These are phyloP conservation scores for Botia kubotai DNA, from an alignment of 2,797 vertebrate species.

Conservation along the genomic window DNA sequence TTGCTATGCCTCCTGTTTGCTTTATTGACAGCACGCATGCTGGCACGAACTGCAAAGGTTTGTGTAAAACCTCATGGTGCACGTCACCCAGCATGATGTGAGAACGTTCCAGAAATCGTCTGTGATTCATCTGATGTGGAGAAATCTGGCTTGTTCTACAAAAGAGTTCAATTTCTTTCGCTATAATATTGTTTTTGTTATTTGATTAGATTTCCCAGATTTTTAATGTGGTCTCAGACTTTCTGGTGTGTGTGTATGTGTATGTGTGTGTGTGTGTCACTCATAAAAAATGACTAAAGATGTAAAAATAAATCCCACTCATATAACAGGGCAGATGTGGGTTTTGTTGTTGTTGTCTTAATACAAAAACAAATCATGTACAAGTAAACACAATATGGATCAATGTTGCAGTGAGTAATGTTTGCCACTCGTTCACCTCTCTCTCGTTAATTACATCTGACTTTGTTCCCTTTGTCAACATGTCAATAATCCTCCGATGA, in stretches of 20 bases:
- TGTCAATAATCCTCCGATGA: slow-evolving; percentile 11
- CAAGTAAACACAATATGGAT: neutral
- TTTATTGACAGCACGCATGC: neutral
- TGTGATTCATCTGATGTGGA: no score
- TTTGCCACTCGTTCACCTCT: neutral
- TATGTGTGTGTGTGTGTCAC: neutral
- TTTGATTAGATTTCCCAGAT: no score
- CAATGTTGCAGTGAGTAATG: neutral
- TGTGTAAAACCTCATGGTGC: no score
- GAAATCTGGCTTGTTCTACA: no score
- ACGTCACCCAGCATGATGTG: no score
- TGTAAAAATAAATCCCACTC: neutral
- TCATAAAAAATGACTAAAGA: neutral
- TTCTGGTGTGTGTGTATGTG: neutral
- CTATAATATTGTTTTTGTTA: no score
- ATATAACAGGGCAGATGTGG: neutral
- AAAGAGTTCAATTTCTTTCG: no score
- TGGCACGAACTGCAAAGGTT: no score
- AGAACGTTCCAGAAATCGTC: no score
- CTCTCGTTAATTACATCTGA: slow-evolving; percentile 25
- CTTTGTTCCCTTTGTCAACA: slow-evolving; percentile 16
- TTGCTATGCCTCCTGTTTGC: neutral
- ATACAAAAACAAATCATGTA: neutral
- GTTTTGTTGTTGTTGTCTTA: neutral
- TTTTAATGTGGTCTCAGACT: no score